phyloP scores from a whole-genome alignment of 2,797 vertebrate genomes.

The Staurois parvus region DNA sequence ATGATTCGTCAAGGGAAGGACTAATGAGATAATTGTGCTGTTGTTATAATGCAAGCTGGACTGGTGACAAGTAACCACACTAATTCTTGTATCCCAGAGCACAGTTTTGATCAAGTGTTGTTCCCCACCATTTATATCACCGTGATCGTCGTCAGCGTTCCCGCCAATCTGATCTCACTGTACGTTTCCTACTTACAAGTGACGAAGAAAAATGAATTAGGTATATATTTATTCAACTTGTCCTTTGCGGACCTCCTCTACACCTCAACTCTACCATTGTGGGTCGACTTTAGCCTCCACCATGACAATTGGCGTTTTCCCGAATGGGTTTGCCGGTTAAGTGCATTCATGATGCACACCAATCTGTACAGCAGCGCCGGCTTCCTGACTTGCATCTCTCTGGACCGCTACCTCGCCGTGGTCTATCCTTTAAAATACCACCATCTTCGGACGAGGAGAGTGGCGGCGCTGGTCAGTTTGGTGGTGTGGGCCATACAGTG shows the following conservation, averaged over 20 bases:
- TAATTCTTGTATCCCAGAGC: slow-evolving; percentile 66
- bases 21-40: not conserved
- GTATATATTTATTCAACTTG: slow-evolving; percentile 87
- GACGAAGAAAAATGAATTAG: slow-evolving; percentile 84
- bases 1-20: not conserved
- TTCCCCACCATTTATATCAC: slow-evolving; percentile 79
- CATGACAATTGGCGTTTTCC: slow-evolving; percentile 80
- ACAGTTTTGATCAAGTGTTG: slow-evolving; percentile 66
- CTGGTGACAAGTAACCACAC: not conserved
- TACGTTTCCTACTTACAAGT: slow-evolving; percentile 84
- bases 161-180: slow-evolving; percentile 82
- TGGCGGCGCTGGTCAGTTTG: slow-evolving; percentile 73
- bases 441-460: slow-evolving; percentile 76
- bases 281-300: slow-evolving; percentile 81
- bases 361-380: slow-evolving; percentile 88
- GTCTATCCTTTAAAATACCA: slow-evolving; percentile 83
- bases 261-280: slow-evolving; percentile 79
- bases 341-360: slow-evolving; percentile 78
- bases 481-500: slow-evolving; percentile 79
- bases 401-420: slow-evolving; percentile 87
- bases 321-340: slow-evolving; percentile 71
- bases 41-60: slow-evolving; percentile 3
- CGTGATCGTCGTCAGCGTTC: slow-evolving; percentile 80
- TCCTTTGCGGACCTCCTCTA: slow-evolving; percentile 87
- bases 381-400: slow-evolving; percentile 86